phyloP scores from a whole-genome alignment of 1,140 invertebrate genomes.

The Metaphire vulgaris region DNA sequence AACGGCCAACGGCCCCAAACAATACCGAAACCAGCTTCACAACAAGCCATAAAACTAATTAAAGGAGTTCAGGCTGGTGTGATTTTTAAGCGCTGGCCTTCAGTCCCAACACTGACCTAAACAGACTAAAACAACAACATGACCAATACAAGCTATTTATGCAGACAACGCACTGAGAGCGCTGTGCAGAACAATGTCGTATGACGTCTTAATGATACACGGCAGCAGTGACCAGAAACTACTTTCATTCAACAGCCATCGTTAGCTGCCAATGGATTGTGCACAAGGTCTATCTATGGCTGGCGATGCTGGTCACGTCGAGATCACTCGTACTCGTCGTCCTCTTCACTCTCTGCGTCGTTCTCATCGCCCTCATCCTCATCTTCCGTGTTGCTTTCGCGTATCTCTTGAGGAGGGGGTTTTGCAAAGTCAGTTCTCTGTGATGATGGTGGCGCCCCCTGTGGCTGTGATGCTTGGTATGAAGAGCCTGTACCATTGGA shows the following conservation, averaged over 20 bases:
- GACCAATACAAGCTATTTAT: not conserved
- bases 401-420: not conserved
- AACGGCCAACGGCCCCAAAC: too few relatives aligned
- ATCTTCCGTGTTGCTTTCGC: not conserved
- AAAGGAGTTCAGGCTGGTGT: too few relatives aligned
- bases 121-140: not conserved
- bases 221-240: not conserved
- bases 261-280: not conserved
- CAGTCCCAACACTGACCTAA: not conserved
- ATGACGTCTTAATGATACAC: not conserved
- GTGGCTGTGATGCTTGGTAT: not conserved
- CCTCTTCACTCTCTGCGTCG: not conserved
- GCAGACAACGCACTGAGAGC: not conserved
- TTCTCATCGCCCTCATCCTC: not conserved
- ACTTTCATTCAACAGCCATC: not conserved
- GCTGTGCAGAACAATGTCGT: not conserved
- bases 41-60: too few relatives aligned
- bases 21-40: too few relatives aligned
- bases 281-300: not conserved
- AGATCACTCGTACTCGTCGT: not conserved
- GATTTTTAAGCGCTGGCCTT: not conserved
- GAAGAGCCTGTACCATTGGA: not conserved
- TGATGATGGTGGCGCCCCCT: not conserved
- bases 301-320: not conserved
- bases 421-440: not conserved